phyloP scores from a whole-genome alignment of 2,113 vertebrate genomes.

The Dasyornis broadbenti region DNA sequence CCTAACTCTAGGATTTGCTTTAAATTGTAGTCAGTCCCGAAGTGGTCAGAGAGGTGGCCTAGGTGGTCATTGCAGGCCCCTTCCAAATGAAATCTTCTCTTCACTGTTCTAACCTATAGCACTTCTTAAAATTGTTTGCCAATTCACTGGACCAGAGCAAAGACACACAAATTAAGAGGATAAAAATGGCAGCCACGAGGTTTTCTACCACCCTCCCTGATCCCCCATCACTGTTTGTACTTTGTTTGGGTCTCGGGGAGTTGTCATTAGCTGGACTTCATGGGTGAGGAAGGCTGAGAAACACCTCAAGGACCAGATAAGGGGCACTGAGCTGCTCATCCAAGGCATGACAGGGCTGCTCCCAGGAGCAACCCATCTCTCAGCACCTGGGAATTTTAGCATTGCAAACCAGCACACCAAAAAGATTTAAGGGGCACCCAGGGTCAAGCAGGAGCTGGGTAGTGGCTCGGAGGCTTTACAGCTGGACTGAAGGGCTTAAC shows the following conservation, averaged over 20 bases:
- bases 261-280: not conserved
- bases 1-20: not conserved
- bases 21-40: not conserved
- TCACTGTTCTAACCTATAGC: accelerated
- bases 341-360: accelerated
- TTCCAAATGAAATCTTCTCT: not conserved
- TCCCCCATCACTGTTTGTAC: not conserved
- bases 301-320: not conserved
- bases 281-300: not conserved
- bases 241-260: not conserved
- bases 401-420: not conserved
- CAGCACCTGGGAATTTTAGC: not conserved
- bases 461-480: not conserved
- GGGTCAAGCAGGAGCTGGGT: conserved; percentile 17
- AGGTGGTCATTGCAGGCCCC: not conserved
- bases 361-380: not conserved
- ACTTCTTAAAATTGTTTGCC: not conserved
- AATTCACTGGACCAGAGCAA: not conserved
- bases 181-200: not conserved
- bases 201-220: not conserved
- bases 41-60: not conserved
- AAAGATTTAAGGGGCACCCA: conserved; percentile 24
- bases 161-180: not conserved
- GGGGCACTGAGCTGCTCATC: not conserved
- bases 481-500: conserved; percentile 22